Evolutionary conservation across 2,113 vertebrate species (phyloP).

Genomic region (Melospiza melodia): DNA sequence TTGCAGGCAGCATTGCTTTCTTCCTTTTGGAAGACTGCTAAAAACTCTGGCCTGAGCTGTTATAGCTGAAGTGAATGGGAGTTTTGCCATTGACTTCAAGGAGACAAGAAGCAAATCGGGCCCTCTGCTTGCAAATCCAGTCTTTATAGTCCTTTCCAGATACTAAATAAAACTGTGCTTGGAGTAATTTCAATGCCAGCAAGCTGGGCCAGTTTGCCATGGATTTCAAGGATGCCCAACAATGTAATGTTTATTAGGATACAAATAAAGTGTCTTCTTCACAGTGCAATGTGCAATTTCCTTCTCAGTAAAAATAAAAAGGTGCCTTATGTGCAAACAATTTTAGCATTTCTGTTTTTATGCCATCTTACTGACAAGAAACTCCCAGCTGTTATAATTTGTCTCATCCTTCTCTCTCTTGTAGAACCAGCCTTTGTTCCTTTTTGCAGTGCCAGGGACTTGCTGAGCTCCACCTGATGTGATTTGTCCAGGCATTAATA

Average conservation of each 20-base stretch:
- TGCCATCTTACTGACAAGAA: conserved; percentile 77
- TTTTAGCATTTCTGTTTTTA: conserved; percentile 77
- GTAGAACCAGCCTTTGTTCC: conserved; percentile 82
- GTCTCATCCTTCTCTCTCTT: conserved; percentile 78
- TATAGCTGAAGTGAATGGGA: conserved; percentile 15
- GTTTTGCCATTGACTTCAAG: conserved; percentile 57
- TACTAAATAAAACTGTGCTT: conserved; percentile 55
- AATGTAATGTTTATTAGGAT: conserved; percentile 54
- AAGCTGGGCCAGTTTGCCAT: conserved; percentile 56
- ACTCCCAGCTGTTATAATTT: conserved; percentile 83
- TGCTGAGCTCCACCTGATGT: conserved; percentile 84
- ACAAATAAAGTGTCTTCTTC: conserved; percentile 66
- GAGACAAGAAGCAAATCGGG: not conserved
- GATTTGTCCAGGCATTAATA: conserved; percentile 86
- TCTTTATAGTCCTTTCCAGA: conserved; percentile 55
- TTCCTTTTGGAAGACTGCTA: not conserved
- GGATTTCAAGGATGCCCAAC: conserved; percentile 66
- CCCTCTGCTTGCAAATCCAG: conserved; percentile 42
- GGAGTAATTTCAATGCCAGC: conserved; percentile 63
- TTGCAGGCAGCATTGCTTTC: not conserved
- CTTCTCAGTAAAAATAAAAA: conserved; percentile 55
- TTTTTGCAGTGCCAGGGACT: conserved; percentile 81
- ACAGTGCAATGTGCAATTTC: conserved; percentile 52
- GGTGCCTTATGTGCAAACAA: conserved; percentile 68
- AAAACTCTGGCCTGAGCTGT: conserved; percentile 20